Conservation (phyloP, 2,797 vertebrate species). For the Oreochromis mossambicus region DNA sequence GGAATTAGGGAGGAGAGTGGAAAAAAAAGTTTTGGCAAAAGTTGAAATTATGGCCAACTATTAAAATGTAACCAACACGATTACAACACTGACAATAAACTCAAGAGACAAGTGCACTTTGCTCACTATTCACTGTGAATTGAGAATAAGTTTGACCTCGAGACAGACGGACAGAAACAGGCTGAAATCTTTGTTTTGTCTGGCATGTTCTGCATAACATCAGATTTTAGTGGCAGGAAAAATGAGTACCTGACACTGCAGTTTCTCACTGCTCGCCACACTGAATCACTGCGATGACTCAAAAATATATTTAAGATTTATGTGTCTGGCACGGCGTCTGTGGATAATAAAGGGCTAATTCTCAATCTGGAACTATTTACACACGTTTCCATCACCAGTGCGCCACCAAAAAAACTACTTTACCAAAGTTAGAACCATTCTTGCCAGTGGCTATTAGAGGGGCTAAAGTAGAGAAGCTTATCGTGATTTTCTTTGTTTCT, state of each 20-base stretch:
- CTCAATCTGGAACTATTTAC: background rate
- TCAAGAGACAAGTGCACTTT: slow-evolving; percentile 25
- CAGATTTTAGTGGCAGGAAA: background rate
- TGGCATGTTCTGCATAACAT: background rate
- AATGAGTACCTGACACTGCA: background rate
- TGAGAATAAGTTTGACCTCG: slow-evolving; percentile 13
- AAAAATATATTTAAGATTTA: background rate
- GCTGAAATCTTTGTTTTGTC: background rate
- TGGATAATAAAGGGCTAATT: background rate
- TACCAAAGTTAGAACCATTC: background rate
- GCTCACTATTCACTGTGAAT: background rate
- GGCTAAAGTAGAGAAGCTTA: background rate
- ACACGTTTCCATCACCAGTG: background rate
- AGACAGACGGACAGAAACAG: background rate
- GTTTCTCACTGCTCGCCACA: background rate
- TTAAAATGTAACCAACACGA: slow-evolving; percentile 47
- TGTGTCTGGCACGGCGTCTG: background rate
- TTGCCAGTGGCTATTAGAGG: background rate
- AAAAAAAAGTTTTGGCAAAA: slow-evolving; percentile 26
- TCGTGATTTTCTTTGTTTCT: background rate
- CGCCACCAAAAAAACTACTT: background rate
- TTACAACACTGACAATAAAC: slow-evolving; percentile 36
- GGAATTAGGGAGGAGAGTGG: background rate
- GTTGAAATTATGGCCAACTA: slow-evolving; percentile 2
- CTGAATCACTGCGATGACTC: background rate